A percentile compares a stretch with the other conserved stretches of the same genome.
These are phyloP conservation scores for Ispidina picta DNA, from an alignment of 2,797 vertebrate species.

Conservation along the genomic window DNA sequence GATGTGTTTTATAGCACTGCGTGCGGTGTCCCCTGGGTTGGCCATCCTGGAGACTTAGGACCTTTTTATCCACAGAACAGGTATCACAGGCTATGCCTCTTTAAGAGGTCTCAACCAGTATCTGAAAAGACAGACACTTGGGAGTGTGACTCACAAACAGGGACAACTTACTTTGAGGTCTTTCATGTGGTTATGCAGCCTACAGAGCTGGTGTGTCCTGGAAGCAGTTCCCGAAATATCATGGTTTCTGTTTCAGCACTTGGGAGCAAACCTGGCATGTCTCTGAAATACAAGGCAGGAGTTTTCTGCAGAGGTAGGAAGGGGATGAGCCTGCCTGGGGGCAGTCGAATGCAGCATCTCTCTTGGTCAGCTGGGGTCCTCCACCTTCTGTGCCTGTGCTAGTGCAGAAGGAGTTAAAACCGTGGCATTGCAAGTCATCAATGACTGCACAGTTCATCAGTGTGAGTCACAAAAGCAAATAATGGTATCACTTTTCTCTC, in stretches of 20 bases:
- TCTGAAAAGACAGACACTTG: background rate
- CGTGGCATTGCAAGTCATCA: background rate
- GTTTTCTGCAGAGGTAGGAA: background rate
- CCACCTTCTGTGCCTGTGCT: background rate
- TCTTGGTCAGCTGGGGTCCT: background rate
- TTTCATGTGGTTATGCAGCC: background rate
- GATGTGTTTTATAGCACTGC: background rate
- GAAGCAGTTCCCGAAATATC: background rate
- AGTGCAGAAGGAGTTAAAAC: background rate
- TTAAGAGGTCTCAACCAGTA: slow-evolving; percentile 3
- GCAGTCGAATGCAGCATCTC: background rate
- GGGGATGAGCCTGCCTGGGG: background rate
- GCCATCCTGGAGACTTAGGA: background rate
- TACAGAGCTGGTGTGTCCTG: background rate
- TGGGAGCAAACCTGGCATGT: background rate
- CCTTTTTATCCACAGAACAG: slow-evolving; percentile 13
- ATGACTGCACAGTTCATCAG: background rate
- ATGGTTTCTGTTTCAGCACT: background rate
- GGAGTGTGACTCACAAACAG: slow-evolving; percentile 19
- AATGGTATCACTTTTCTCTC: background rate
- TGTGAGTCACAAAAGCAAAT: background rate
- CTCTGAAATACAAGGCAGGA: background rate
- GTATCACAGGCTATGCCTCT: slow-evolving; percentile 49
- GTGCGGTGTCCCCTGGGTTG: background rate
- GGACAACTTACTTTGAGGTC: background rate